These are phyloP conservation scores for Drosophila bifasciata DNA, from an alignment of 1,140 invertebrate species.

Conservation along the genomic window DNA sequence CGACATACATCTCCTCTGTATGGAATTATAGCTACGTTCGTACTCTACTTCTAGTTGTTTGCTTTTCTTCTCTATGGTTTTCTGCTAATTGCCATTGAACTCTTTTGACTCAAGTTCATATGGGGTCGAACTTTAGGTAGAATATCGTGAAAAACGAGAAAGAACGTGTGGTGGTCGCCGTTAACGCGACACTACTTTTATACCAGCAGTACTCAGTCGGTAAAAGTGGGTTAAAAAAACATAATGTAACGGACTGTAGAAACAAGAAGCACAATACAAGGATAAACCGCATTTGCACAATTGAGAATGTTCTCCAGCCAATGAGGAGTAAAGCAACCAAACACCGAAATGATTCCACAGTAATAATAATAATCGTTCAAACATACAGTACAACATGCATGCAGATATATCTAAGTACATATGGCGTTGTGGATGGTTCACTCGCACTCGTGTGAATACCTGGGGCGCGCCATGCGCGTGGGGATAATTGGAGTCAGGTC, in stretches of 20 bases:
- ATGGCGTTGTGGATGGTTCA: slow-evolving; percentile 6
- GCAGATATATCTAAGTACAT: too few species aligned
- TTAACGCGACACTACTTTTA: too few species aligned
- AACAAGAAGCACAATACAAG: not conserved
- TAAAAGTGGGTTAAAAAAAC: too few species aligned
- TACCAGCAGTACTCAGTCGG: too few species aligned
- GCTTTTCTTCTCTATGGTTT: not conserved
- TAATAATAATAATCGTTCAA: slow-evolving; percentile 13
- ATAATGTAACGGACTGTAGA: not conserved
- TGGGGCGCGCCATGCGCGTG: too few species aligned
- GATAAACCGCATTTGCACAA: not conserved
- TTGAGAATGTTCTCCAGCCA: too few species aligned
- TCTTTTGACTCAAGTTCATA: slow-evolving; percentile 46
- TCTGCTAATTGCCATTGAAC: slow-evolving; percentile 50
- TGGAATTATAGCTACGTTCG: too few species aligned
- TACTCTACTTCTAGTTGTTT: too few species aligned
- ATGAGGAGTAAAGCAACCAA: too few species aligned
- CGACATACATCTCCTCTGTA: too few species aligned
- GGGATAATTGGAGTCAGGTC: slow-evolving; percentile 54
- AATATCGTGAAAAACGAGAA: too few species aligned
- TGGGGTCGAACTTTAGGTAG: slow-evolving; percentile 13
- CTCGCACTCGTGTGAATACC: slow-evolving; percentile 29
- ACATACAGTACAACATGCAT: not conserved
- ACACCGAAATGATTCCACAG: not conserved
- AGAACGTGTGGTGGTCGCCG: too few species aligned